Base-by-base conservation (phyloP, 1,140 invertebrate species). In the Drosophila ercepeae region DNA sequence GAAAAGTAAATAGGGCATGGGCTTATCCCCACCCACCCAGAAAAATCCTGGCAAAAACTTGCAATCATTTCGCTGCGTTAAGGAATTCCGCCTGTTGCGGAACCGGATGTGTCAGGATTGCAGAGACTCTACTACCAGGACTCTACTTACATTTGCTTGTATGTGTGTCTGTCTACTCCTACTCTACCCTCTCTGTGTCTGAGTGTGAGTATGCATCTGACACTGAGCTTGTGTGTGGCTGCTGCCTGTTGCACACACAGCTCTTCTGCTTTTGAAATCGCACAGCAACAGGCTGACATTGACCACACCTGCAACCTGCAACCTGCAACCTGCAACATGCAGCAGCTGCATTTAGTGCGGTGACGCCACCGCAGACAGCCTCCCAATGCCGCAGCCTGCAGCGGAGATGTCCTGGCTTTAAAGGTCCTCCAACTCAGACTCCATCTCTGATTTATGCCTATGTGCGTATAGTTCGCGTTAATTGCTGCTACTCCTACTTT, bases 261-360 rank as follows among this genome's bases (percentile, higher is more conserved):
- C 45, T 21, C 36, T 52, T 41, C 59, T 74, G 59, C 49, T 36
- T 69, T 70, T 72, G 64, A 57, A 57, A 44, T 36, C 41, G 44
- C 53, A 42, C 68, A 72, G 81, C 81, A 86, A 86, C 79, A 84
- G 79, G 79, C 79, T 86, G 50, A 54, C 51, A 60, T 52, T 71
- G 51, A 64, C 71, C 70, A 74, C 63, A 57, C 69, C 53, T 39
- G 36, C 36, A 13, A 52, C 27, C 54, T 23, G 4, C 19, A 9
- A 44, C 11, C 19, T 23, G 21, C 45, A 46, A 23, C 19, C 9
- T 42, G 46, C 45, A 48, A 32, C 23, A 13, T 58, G 55, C 32
- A 41, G 46, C 36, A 14, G 36, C 36, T 14, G 14, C 36, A 39
- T 13, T 39, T 39, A 14, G 36, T 39, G 36, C 36, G 36, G 36